phyloP scores from a whole-genome alignment of 1,140 invertebrate genomes.

The Drosophila ananassae region DNA sequence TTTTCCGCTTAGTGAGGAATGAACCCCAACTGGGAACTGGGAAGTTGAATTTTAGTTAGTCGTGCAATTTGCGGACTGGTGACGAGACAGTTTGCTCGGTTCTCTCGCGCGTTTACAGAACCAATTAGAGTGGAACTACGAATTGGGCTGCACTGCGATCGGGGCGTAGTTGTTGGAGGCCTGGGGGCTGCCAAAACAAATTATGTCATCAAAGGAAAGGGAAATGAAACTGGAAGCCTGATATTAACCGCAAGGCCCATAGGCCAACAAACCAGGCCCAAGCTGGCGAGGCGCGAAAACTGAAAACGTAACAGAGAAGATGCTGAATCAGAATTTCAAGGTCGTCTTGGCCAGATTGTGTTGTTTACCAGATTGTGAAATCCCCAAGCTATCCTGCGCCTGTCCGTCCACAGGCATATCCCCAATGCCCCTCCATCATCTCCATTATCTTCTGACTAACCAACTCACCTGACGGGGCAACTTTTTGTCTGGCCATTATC shows the following conservation, averaged over 20 bases:
- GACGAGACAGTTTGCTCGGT: slow-evolving; percentile 40
- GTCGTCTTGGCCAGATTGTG: slow-evolving; percentile 26
- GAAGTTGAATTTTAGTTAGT: slow-evolving; percentile 10
- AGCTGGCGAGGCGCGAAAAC: slow-evolving; percentile 11
- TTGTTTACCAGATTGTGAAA: slow-evolving; percentile 51
- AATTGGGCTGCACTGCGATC: slow-evolving; percentile 12
- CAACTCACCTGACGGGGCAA: slow-evolving; percentile 57
- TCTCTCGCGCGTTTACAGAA: slow-evolving; percentile 60
- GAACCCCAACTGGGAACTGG: slow-evolving; percentile 9
- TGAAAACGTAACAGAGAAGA: slow-evolving; percentile 56
- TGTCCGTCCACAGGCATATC: slow-evolving; percentile 2
- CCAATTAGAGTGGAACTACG: slow-evolving; percentile 56
- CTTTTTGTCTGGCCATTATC: slow-evolving; percentile 59
- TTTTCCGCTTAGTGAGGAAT: slow-evolving; percentile 23
- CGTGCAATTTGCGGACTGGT: slow-evolving; percentile 38
- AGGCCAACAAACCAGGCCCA: slow-evolving; percentile 35
- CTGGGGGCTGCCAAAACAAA: slow-evolving; percentile 34
- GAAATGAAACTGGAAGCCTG: slow-evolving; percentile 41
- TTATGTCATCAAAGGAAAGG: slow-evolving; percentile 67
- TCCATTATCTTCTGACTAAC: slow-evolving; percentile 1
- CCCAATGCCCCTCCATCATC: neutral
- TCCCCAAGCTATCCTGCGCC: slow-evolving; percentile 46
- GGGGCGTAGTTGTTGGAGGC: neutral
- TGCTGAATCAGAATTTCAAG: slow-evolving; percentile 54
- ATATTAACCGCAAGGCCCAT: slow-evolving; percentile 37